Evolutionary conservation across 2,113 vertebrate genomes (phyloP).

Genomic region (Sylvia atricapilla): DNA sequence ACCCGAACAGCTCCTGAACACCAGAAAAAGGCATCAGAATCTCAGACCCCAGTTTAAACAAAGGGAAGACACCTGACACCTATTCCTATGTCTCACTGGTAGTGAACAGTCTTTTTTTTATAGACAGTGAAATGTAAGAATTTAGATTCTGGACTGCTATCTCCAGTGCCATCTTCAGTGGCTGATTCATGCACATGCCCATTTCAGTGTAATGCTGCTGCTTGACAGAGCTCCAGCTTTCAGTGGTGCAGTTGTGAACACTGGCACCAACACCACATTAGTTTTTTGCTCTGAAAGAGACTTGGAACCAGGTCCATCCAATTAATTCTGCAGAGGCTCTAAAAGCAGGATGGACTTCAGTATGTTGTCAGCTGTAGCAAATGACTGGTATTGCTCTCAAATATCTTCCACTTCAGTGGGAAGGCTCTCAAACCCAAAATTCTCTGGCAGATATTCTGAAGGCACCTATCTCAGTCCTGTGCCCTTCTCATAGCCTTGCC

Average conservation of each 20-base stretch:
- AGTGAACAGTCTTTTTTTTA: background rate
- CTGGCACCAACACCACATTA: background rate
- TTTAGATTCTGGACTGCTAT: background rate
- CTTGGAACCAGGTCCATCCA: background rate
- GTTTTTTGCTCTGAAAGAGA: background rate
- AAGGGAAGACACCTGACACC: background rate
- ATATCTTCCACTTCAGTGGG: background rate
- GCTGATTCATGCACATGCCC: background rate
- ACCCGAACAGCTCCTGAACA: background rate
- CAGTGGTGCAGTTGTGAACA: background rate
- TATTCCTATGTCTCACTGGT: background rate
- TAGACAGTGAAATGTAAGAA: background rate
- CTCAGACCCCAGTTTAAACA: background rate
- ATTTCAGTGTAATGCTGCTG: background rate
- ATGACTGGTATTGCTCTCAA: background rate
- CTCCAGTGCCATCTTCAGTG: no score
- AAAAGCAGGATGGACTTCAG: background rate
- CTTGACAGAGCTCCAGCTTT: background rate
- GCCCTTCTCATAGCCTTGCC: background rate
- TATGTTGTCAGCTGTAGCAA: background rate
- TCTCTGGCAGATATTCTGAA: background rate
- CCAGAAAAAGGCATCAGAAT: background rate
- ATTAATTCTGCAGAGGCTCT: background rate
- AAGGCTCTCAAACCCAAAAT: background rate
- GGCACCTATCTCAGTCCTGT: background rate